A percentile compares a stretch with the other conserved stretches of the same genome.
Evolutionary conservation across 2,888 invertebrate species (phyloP).

Genomic region (Eurois occulta): DNA sequence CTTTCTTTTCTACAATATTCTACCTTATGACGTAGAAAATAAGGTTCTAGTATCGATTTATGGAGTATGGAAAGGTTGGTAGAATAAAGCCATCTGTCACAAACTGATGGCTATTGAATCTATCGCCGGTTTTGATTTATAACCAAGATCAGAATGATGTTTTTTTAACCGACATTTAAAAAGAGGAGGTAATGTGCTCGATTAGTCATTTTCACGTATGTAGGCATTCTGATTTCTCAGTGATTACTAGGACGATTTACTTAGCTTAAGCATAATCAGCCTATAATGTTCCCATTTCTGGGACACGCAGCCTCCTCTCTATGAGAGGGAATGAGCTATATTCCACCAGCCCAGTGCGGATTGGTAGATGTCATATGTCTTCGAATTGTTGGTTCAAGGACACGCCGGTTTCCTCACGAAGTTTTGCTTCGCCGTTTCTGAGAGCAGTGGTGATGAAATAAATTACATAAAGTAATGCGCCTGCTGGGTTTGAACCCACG

Average conservation of each 20-base stretch:
- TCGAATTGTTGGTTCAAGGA: too few relatives aligned
- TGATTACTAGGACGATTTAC: not conserved
- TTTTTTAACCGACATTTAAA: not conserved
- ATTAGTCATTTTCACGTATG: not conserved
- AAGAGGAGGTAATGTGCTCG: not conserved
- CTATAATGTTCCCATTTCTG: too few relatives aligned
- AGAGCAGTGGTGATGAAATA: too few relatives aligned
- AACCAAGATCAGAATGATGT: slow-evolving; percentile 47
- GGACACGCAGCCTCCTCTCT: too few relatives aligned
- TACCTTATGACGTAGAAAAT: slow-evolving; percentile 1
- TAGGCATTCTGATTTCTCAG: not conserved
- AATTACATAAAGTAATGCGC: too few relatives aligned
- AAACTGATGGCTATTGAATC: slow-evolving; percentile 64
- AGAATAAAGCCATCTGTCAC: slow-evolving; percentile 61
- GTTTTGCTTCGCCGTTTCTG: too few relatives aligned
- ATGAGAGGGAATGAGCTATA: too few relatives aligned
- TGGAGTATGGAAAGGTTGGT: slow-evolving; percentile 1
- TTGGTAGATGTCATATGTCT: too few relatives aligned
- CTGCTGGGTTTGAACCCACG: too few relatives aligned
- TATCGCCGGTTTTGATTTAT: slow-evolving; percentile 65
- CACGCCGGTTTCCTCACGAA: too few relatives aligned
- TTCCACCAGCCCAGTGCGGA: too few relatives aligned
- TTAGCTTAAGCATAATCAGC: too few relatives aligned
- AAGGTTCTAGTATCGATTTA: not conserved
- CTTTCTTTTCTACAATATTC: not conserved